phyloP scores from a whole-genome alignment of 2,888 invertebrate species.

The Rhodophaea formosa region DNA sequence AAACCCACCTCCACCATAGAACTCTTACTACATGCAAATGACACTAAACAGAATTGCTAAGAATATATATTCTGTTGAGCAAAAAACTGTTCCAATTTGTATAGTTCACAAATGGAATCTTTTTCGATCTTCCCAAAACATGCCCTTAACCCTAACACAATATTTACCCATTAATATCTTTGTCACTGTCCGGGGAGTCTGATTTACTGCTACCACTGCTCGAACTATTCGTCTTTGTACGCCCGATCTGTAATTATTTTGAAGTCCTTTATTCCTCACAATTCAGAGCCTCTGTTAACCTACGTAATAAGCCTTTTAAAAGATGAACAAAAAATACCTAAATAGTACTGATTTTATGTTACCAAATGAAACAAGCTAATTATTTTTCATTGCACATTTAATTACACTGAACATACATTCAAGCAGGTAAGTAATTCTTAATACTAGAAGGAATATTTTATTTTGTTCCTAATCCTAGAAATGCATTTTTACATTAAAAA shows the following conservation, averaged over 20 bases:
- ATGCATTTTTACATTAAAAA: not conserved
- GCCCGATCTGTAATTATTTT: constrained; percentile 73
- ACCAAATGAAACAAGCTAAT: constrained; percentile 21
- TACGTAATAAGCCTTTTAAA: not conserved
- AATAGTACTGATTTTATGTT: not conserved
- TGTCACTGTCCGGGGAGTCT: constrained; percentile 64
- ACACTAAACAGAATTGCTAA: too few relatives aligned
- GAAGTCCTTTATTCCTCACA: constrained; percentile 31
- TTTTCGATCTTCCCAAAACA: not conserved
- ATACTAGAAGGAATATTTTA: constrained; percentile 4
- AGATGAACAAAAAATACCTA: constrained; percentile 3
- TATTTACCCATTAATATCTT: constrained; percentile 77
- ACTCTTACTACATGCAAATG: not conserved
- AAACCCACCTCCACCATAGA: not conserved
- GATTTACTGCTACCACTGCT: constrained; percentile 66
- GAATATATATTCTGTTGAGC: not conserved
- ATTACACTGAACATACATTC: constrained; percentile 7
- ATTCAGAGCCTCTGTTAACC: constrained; percentile 14
- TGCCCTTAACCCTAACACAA: constrained; percentile 27
- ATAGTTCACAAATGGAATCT: not conserved
- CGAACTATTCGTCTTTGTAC: constrained; percentile 56
- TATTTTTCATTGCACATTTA: constrained; percentile 8
- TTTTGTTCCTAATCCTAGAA: not conserved
- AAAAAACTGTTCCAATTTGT: not conserved
- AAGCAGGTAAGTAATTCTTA: constrained; percentile 1